A percentile compares a stretch with the other conserved stretches of the same genome.
Evolutionary conservation across 1,140 invertebrate genomes (phyloP).

Genomic region (Caenorhabditis tropicalis): DNA sequence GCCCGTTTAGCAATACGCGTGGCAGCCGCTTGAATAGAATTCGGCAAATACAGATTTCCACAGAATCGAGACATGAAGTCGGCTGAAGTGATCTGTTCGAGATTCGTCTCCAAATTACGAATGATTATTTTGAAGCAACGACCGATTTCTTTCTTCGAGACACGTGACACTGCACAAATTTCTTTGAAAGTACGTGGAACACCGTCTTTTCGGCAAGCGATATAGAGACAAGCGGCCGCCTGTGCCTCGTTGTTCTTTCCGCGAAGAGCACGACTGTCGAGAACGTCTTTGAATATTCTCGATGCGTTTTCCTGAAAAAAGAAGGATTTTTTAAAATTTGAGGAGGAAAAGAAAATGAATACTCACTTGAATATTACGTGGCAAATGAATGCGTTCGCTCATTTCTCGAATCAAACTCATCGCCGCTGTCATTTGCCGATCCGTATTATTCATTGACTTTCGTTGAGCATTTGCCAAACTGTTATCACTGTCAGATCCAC

Average conservation of each 20-base stretch:
- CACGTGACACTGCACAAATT: constrained; percentile 96
- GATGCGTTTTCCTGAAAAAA: constrained; percentile 89
- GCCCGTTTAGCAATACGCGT: constrained; percentile 95
- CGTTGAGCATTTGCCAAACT: constrained; percentile 70
- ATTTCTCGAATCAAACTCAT: constrained; percentile 95
- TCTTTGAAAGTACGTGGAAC: constrained; percentile 98
- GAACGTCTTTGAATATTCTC: constrained; percentile 93
- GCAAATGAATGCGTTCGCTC: constrained; percentile 95
- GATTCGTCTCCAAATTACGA: constrained; percentile 88
- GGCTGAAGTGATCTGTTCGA: constrained; percentile 95
- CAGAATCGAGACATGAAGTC: constrained; percentile 88
- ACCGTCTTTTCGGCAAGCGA: constrained; percentile 96
- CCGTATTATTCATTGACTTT: constrained; percentile 73
- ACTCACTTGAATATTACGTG: constrained; percentile 75
- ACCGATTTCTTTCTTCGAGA: constrained; percentile 99
- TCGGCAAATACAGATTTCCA: constrained; percentile 80
- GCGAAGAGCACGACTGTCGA: constrained; percentile 94
- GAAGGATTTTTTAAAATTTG: constrained; percentile 73
- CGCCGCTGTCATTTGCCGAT: constrained; percentile 90
- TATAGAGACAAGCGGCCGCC: constrained; percentile 96
- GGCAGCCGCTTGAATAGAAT: constrained; percentile 84
- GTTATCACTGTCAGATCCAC: constrained; percentile 76
- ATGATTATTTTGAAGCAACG: constrained; percentile 92
- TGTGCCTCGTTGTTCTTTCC: constrained; percentile 96
- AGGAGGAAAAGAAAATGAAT: not conserved